Evolutionary conservation across 2,797 vertebrate genomes (phyloP), one percentile per base, ranked within the genome.

Genomic region (Aselliscus stoliczkanus): DNA sequence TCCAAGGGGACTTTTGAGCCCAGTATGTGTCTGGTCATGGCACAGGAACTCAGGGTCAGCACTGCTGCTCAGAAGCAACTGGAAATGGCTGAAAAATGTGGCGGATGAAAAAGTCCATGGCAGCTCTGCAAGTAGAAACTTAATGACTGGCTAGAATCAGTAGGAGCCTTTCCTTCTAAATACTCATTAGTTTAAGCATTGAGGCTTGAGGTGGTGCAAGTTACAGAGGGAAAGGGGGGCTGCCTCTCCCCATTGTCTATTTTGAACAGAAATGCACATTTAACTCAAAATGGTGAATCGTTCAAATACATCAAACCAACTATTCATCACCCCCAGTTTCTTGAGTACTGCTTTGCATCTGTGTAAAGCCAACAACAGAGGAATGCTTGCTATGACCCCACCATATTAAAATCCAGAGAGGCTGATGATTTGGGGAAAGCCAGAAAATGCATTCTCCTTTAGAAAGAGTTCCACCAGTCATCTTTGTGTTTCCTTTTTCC

Each of bases 231-330:
- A 89, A 92, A 93, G 50, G 69, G 79, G 70, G 60, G n/a, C 52
- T 15, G 5, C 86, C 80, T 64, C 77, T 96, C 92, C 92, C 47
- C 80, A 95, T 95, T 97, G 96, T 96, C 95, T 95, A 54, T 97
- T 97, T 96, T 97, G 90, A 97, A 96, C 96, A 96, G 94, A 97
- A 95, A 90, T 95, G 75, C 96, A 97, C 97, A 97, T 96, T 97
- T 96, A 96, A 96, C 92, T 97, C 95, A 94, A 97, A 97, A 95
- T 97, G 54, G 70, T 97, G 95, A 98, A 98, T 97, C 93, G 87
- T 96, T 97, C 58, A 86, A 97, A 97, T 83, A 96, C 89, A 96
- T 97, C 96, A 97, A 89, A 96, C 96, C 93, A 79, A 88, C 93
- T 96, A 95, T 97, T 93, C 93, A 96, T 95, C 90, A 76, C 87